Base-by-base conservation (phyloP, 2,888 invertebrate species). In the Cantharis nigra region DNA sequence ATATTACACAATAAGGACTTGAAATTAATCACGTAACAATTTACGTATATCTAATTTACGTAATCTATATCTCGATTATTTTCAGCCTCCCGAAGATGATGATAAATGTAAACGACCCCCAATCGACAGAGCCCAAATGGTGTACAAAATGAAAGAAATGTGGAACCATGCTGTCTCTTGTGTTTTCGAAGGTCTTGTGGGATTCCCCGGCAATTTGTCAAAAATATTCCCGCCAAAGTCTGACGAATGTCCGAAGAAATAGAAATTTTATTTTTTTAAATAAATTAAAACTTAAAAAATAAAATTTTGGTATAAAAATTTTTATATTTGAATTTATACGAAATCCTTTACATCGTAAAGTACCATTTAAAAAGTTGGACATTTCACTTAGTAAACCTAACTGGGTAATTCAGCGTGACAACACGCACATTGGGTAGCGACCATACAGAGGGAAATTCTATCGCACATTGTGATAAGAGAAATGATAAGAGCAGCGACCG, bases 381-480 rank as follows among this genome's bases (percentile, higher is more conserved):
- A 77, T 77, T 77, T 74, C 74, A 74, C 63, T 77, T 74, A 63
- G 69, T 69, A 77, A 77, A 74, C 74, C 65, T 71, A 49, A 74
- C 64, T 69, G 74, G 71, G 77, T 77, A 77, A 78, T 75, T 62
- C 63, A 72, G 72, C 72, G 72, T 78, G 73, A 73, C 78, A 76
- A 70, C 73, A 78, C 76, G 78, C 76, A 76, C 73, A 63, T 75
- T 71, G 78, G 78, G 76, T 73, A 65, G 78, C 79, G 70, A 82
- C 81, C 81, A 82, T 80, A 80, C 80, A 83, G 81, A 80, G 81
- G 78, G 82, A 49, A 83, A 84, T 84, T 83, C 83, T 83, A 78
- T 78, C 83, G 83, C 82, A 84, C 83, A 83, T 79, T 81, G 81
- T 81, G 85, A 86, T 86, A 85, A 85, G 85, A 83, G 85, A 86